Evolutionary conservation across 1,140 invertebrate species (phyloP).

Genomic region (Nilaparvata lugens): DNA sequence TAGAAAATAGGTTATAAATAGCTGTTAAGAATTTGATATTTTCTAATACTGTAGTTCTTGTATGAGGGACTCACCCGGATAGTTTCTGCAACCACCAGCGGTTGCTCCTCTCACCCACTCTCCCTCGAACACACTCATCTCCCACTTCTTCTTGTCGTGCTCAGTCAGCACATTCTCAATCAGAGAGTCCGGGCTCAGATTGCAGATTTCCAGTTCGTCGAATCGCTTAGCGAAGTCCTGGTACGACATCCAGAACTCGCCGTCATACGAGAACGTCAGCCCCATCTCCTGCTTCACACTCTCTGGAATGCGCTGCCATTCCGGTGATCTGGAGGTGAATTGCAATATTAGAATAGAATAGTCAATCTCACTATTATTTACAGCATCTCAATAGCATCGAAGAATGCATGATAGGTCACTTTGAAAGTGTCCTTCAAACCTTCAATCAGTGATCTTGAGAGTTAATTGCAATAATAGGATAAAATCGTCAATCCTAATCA

Average conservation of each 20-base stretch:
- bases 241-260: constrained; percentile 97
- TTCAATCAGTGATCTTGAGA: too few relatives aligned
- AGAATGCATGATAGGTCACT: too few relatives aligned
- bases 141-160: constrained; percentile 76
- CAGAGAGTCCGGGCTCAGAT: constrained; percentile 88
- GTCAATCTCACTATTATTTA: too few relatives aligned
- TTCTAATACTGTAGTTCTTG: too few relatives aligned
- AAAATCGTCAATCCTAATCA: too few relatives aligned
- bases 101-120: constrained; percentile 88
- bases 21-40: too few relatives aligned
- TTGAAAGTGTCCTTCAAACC: too few relatives aligned
- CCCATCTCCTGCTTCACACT: constrained; percentile 83
- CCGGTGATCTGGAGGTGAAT: constrained; percentile 52
- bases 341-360: too few relatives aligned
- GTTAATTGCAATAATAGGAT: too few relatives aligned
- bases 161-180: constrained; percentile 61
- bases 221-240: constrained; percentile 72
- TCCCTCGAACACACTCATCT: constrained; percentile 88
- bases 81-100: constrained; percentile 95
- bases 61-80: constrained; percentile 51
- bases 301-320: constrained; percentile 89
- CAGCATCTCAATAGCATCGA: too few relatives aligned
- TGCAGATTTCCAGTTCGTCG: constrained; percentile 84
- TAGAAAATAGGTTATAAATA: too few relatives aligned
- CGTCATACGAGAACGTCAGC: constrained; percentile 87